Percentiles rank a stretch among this genome's conserved stretches.
These are phyloP conservation scores for Neodiprion virginianus DNA, from an alignment of 1,140 invertebrate genomes.

Conservation along the genomic window DNA sequence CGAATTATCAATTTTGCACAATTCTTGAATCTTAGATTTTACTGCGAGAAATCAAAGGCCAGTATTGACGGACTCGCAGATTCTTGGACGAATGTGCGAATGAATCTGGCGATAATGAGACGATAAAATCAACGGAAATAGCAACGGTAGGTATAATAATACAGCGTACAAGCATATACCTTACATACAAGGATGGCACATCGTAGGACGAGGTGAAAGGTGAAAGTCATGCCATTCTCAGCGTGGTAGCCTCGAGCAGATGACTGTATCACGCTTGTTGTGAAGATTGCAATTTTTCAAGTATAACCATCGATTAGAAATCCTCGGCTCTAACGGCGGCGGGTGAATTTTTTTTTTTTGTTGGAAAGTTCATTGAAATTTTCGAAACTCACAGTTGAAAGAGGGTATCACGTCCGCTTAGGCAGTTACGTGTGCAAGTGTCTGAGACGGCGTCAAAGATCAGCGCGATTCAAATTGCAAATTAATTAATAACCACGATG, in stretches of 20 bases:
- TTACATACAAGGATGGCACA: constrained; percentile 47
- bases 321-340: neutral
- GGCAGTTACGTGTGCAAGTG: too few relatives aligned
- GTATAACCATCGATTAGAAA: neutral
- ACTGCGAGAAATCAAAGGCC: too few relatives aligned
- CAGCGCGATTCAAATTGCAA: neutral
- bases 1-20: too few relatives aligned
- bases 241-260: constrained; percentile 33
- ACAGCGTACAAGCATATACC: neutral
- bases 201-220: constrained; percentile 55
- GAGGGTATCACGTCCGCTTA: too few relatives aligned
- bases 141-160: neutral
- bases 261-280: constrained; percentile 1
- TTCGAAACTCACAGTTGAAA: too few relatives aligned
- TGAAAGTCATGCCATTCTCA: constrained; percentile 49
- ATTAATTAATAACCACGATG: neutral
- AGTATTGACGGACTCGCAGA: too few relatives aligned
- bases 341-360: too few relatives aligned
- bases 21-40: too few relatives aligned
- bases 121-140: neutral
- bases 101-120: neutral
- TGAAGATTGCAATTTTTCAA: constrained; percentile 4
- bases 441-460: neutral
- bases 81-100: too few relatives aligned
- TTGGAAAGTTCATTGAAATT: too few relatives aligned